These are phyloP conservation scores for Plumapathes pennacea DNA, from an alignment of 92 coral and sea anemone species.

Conservation along the genomic window DNA sequence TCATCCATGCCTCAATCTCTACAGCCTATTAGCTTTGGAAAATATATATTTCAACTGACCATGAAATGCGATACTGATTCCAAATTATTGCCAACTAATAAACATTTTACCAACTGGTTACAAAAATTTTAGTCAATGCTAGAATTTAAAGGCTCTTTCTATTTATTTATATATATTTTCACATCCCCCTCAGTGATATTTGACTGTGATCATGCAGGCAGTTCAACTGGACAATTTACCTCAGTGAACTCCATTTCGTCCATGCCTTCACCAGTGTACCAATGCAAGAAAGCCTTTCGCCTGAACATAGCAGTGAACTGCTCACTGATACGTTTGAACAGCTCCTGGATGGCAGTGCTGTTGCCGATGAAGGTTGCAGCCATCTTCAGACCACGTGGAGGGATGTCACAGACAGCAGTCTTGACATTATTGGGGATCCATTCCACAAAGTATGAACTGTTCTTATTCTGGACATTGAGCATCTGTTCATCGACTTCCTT, in stretches of 20 bases:
- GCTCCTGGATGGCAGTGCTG: constrained; percentile 99
- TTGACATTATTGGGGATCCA: constrained; percentile 99
- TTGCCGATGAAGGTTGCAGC: constrained; percentile 97
- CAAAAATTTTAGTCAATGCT: too few relatives aligned
- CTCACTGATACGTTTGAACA: constrained; percentile 98
- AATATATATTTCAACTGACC: too few relatives aligned
- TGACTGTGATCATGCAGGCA: too few relatives aligned
- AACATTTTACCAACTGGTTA: too few relatives aligned
- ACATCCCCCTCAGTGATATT: too few relatives aligned
- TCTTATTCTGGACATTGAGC: constrained; percentile 98
- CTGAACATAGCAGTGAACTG: constrained; percentile 99
- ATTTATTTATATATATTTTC: too few relatives aligned
- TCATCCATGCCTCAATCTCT: constrained; percentile 97
- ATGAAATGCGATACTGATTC: too few relatives aligned
- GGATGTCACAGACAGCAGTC: constrained; percentile 99
- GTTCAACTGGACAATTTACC: too few relatives aligned
- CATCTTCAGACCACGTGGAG: constrained; percentile 98
- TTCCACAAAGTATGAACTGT: constrained; percentile 99
- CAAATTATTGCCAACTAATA: too few relatives aligned
- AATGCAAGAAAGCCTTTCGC: constrained; percentile 99
- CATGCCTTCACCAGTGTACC: constrained; percentile 99
- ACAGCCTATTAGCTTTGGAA: too few relatives aligned
- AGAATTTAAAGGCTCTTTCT: too few relatives aligned
- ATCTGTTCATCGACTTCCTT: constrained; percentile 99
- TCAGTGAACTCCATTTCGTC: constrained; percentile 99